Conservation (phyloP, 2,888 invertebrate species). For the Dryomyza anilis region DNA sequence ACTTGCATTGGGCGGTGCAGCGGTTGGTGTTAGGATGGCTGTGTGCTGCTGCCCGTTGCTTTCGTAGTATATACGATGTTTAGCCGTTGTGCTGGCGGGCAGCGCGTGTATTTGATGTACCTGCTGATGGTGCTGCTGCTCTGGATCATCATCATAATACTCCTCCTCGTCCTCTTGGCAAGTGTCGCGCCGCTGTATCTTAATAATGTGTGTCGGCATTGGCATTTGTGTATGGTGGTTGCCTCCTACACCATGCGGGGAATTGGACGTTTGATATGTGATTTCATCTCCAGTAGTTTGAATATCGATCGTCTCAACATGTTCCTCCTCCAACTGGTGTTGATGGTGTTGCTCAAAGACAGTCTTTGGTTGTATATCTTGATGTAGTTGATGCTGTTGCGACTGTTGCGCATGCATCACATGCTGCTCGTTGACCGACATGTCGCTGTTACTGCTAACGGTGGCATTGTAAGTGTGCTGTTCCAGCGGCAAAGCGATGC, state of each 20-base stretch:
- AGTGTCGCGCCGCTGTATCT: constrained; percentile 55
- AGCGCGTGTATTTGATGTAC: constrained; percentile 26
- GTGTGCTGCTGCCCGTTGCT: constrained; percentile 44
- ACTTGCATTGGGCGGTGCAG: constrained; percentile 25
- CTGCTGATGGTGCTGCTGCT: constrained; percentile 42
- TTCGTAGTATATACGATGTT: constrained; percentile 50
- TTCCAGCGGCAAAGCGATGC: constrained; percentile 45
- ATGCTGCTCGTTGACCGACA: constrained; percentile 35
- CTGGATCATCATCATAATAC: constrained; percentile 46
- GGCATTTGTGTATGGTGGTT: constrained; percentile 36
- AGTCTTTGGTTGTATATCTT: constrained; percentile 38
- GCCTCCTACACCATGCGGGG: constrained; percentile 3
- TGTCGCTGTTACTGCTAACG: constrained; percentile 39
- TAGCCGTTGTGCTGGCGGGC: constrained; percentile 18
- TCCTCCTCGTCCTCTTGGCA: constrained; percentile 46
- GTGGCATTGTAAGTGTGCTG: constrained; percentile 32
- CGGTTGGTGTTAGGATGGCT: constrained; percentile 43
- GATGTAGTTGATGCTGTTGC: constrained; percentile 39
- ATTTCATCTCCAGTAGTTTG: constrained; percentile 55
- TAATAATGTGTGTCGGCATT: constrained; percentile 52
- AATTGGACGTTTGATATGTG: constrained; percentile 43
- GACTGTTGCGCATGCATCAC: constrained; percentile 35
- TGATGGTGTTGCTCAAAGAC: constrained; percentile 43
- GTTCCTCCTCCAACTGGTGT: constrained; percentile 37
- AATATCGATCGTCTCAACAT: constrained; percentile 51